Percentiles rank a stretch among this genome's conserved stretches.
Conservation (phyloP, 1,140 invertebrate genomes). For the Microplitis demolitor region DNA sequence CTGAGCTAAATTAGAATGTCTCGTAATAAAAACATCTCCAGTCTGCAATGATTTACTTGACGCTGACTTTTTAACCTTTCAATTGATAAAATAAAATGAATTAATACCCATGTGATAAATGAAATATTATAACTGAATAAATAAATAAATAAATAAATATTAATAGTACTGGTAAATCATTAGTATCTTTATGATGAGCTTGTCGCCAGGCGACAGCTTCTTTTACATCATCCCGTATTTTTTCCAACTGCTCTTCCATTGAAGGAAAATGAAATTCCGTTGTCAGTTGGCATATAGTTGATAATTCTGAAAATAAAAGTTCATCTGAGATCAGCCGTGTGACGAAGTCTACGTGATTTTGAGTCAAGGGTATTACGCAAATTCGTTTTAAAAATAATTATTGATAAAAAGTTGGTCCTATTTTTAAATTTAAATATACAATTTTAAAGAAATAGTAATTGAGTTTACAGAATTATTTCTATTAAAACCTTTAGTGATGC, state of each 20-base stretch:
- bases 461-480: not conserved
- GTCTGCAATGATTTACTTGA: constrained; percentile 69
- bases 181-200: constrained; percentile 53
- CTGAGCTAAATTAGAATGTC: constrained; percentile 94
- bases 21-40: constrained; percentile 93
- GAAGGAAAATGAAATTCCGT: constrained; percentile 90
- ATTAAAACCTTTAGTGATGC: constrained; percentile 70
- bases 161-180: constrained; percentile 46
- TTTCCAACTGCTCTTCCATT: constrained; percentile 84
- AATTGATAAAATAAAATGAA: constrained; percentile 1
- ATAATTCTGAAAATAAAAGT: constrained; percentile 61
- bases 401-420: not conserved
- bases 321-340: not conserved
- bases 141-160: not conserved
- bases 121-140: not conserved
- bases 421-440: not conserved
- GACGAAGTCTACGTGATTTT: no score
- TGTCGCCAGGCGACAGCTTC: constrained; percentile 62
- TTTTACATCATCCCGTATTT: constrained; percentile 68
- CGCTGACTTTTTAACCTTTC: constrained; percentile 50
- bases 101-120: not conserved
- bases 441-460: not conserved
- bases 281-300: constrained; percentile 68
- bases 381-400: constrained; percentile 5
- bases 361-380: not conserved